Conservation (phyloP, 2,113 vertebrate species). For the Tympanuchus pallidicinctus region DNA sequence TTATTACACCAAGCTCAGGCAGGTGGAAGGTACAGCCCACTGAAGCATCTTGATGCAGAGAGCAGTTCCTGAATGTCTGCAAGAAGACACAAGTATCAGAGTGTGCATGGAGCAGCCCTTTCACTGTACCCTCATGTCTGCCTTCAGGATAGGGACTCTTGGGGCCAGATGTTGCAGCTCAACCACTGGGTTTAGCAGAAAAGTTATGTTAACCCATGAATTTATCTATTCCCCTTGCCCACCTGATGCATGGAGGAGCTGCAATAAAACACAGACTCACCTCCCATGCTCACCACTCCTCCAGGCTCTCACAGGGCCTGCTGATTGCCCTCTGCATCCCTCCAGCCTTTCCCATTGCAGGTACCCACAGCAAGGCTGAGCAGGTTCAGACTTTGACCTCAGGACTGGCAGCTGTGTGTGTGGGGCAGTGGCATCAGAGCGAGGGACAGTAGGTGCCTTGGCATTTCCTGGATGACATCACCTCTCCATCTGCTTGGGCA, state of each 20-base stretch:
- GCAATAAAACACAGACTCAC: background rate
- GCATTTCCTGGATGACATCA: background rate
- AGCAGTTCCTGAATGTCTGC: background rate
- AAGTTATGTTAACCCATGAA: background rate
- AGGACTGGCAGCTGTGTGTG: background rate
- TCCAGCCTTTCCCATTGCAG: background rate
- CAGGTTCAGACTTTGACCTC: background rate
- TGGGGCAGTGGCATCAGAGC: background rate
- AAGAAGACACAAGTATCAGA: background rate
- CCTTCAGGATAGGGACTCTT: accelerated
- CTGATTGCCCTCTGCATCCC: background rate
- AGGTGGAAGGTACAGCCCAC: background rate
- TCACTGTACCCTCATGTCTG: background rate
- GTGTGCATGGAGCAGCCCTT: accelerated
- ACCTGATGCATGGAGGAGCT: background rate
- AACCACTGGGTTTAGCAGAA: background rate
- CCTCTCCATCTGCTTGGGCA: background rate
- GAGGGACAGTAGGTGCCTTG: background rate
- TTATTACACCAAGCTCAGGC: background rate
- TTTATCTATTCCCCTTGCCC: background rate
- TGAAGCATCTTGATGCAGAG: accelerated
- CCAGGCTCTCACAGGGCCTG: background rate
- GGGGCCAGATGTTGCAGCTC: background rate
- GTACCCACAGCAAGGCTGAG: background rate
- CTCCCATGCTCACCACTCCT: background rate